Evolutionary conservation across 2,888 invertebrate genomes (phyloP), one percentile per base, ranked within the genome.

Genomic region (Coleophora flavipennella): DNA sequence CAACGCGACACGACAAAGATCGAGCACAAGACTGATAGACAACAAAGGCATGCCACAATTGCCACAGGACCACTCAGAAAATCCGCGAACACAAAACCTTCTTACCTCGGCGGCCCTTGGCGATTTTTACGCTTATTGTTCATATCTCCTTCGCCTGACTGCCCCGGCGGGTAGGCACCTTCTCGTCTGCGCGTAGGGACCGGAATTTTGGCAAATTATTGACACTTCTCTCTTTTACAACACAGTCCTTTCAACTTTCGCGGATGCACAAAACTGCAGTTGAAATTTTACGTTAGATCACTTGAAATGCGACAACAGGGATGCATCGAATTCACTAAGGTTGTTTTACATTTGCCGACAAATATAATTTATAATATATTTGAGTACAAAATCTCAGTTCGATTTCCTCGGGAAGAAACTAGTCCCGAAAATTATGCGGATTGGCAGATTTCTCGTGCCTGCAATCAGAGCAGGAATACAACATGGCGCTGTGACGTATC

Each of bases 91-190:
- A 53, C 72, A 60, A 65, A 56, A 55, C 55, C 53, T 51, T 53
- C 75, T 81, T 86, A 91, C 91, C 92, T 91, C 70, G 90, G 87
- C 63, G 90, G 87, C 71, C 90, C 91, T 68, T 92, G 89, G 80
- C 93, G 91, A 87, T 89, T 92, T 88, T 93, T 94, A 84, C 92
- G 90, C 86, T 93, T 93, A 80, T 89, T 92, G 75, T 92, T 93
- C 90, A 90, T 91, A 74, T 89, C 89, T 81, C 79, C 79, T 70
- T 80, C 84, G 70, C 84, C 83, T 61, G 80, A 76, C 75, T 87
- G 88, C 87, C 89, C 89, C 87, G 89, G 87, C 84, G 87, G 87
- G 86, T 89, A 90, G 90, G 91, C 90, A 89, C 89, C 88, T 87
- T 91, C 90, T 88, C 88, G 89, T 87, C 89, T 91, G 86, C 88